Base-by-base conservation (phyloP, 2,888 invertebrate species). In the Caenorhabditis panamensis region DNA sequence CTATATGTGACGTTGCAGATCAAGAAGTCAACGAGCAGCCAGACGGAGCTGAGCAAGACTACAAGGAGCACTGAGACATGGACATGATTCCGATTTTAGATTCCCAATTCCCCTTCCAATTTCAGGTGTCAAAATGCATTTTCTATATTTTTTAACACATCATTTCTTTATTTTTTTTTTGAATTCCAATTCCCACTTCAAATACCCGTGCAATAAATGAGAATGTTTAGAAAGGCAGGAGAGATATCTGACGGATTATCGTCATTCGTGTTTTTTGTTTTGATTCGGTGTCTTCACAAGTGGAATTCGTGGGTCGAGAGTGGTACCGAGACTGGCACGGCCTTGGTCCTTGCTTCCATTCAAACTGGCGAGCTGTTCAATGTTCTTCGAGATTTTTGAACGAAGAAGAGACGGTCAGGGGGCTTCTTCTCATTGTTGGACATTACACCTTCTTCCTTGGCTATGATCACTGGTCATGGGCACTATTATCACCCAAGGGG, bases 21-120 rank as follows among this genome's bases (percentile, higher is more conserved):
- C 67, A 82, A 24, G 83, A 84, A 49, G 86, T 85, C 54, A 82
- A 83, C 49, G 85, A 87, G 49, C 78, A 80, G 68, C 86, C 84
- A 22, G 84, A 89, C 64, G 58, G 59, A 13, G 82, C 84, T 6
- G 88, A 88, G 41, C 54, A 82, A n/a, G 89, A 89, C 67, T 89
- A 89, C 80, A 89, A 89, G 72, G 87, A 89, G 66, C 80, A 80
- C 18, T 80, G 44, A 71, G 4, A 36, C 36, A 36, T n/a, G n/a
- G n/a, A n/a, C n/a, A n/a, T n/a, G n/a, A n/a, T n/a, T n/a, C n/a
- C n/a, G n/a, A n/a, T n/a, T n/a, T n/a, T n/a, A n/a, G n/a, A n/a
- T n/a, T n/a, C 41, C 13, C 41, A 13, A 11, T 41, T 41, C 41
- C 41, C 5, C n/a, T 41, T 6, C 13, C 13, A 6, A 41, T 41